Evolutionary conservation across 2,888 invertebrate species (phyloP).

Genomic region (Aleiodes leptofemur): DNA sequence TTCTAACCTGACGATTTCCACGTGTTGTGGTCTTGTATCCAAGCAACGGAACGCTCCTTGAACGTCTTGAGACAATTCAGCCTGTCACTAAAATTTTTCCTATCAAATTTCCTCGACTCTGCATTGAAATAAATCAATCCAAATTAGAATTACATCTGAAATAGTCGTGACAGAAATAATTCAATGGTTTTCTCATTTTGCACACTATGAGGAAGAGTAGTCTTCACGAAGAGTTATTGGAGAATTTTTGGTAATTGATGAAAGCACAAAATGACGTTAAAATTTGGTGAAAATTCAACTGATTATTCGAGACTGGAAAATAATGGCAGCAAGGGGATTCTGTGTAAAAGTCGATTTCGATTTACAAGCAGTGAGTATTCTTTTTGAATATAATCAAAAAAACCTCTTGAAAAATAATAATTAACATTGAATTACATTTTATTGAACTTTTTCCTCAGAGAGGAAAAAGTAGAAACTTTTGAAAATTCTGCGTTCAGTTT

Average conservation of each 20-base stretch:
- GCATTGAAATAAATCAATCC: neutral
- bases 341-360: conserved; percentile 69
- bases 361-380: conserved; percentile 69
- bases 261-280: conserved; percentile 36
- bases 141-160: neutral
- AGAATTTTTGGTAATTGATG: conserved; percentile 3
- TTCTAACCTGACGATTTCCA: conserved; percentile 30
- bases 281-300: conserved; percentile 19
- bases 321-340: conserved; percentile 71
- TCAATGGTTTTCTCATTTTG: neutral
- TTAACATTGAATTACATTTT: too few relatives aligned
- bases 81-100: conserved; percentile 9
- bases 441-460: too few relatives aligned
- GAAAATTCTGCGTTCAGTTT: too few relatives aligned
- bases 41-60: conserved; percentile 50
- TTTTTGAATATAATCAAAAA: too few relatives aligned
- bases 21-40: conserved; percentile 55
- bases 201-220: conserved; percentile 33
- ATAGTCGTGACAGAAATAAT: neutral
- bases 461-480: too few relatives aligned
- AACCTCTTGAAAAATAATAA: too few relatives aligned
- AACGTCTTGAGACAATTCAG: conserved; percentile 34
- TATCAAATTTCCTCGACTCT: neutral
- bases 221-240: neutral
- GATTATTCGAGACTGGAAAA: conserved; percentile 37